These are phyloP conservation scores for Scomber colias DNA, from an alignment of 2,113 vertebrate species.

Conservation along the genomic window DNA sequence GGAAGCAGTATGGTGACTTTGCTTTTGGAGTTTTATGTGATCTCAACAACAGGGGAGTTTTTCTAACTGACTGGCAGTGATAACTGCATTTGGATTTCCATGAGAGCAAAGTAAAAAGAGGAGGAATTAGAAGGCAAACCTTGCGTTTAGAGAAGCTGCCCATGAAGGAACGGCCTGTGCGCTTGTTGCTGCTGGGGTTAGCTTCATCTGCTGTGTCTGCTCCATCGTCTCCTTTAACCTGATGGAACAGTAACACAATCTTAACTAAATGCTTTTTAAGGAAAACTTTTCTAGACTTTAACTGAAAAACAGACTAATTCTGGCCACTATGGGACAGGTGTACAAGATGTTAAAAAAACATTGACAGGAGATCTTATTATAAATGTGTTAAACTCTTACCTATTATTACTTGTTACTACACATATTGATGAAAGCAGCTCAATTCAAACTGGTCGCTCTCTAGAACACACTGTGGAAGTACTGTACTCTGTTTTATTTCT, in stretches of 20 bases:
- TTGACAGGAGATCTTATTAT: no score
- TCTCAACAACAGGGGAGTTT: no score
- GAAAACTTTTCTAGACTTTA: neutral
- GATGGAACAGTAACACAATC: constrained; percentile 17
- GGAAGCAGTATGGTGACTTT: no score
- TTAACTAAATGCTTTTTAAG: no score
- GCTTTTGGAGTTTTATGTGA: no score
- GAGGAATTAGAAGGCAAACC: constrained; percentile 73
- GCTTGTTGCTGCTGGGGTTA: constrained; percentile 82
- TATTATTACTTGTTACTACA: no score
- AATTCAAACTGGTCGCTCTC: neutral
- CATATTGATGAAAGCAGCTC: no score
- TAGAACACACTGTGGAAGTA: no score
- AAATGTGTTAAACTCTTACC: no score
- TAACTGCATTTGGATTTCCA: neutral
- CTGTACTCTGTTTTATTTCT: neutral
- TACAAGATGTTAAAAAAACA: no score
- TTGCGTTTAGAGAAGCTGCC: constrained; percentile 95
- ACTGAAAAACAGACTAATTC: neutral
- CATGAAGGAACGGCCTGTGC: constrained; percentile 85
- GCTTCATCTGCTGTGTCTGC: constrained; percentile 87
- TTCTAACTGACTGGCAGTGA: no score
- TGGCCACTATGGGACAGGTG: no score
- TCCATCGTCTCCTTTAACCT: constrained; percentile 90
- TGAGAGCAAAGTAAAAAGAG: neutral